These are phyloP conservation scores for Cisticola juncidis DNA, from an alignment of 2,113 vertebrate species.

Conservation along the genomic window DNA sequence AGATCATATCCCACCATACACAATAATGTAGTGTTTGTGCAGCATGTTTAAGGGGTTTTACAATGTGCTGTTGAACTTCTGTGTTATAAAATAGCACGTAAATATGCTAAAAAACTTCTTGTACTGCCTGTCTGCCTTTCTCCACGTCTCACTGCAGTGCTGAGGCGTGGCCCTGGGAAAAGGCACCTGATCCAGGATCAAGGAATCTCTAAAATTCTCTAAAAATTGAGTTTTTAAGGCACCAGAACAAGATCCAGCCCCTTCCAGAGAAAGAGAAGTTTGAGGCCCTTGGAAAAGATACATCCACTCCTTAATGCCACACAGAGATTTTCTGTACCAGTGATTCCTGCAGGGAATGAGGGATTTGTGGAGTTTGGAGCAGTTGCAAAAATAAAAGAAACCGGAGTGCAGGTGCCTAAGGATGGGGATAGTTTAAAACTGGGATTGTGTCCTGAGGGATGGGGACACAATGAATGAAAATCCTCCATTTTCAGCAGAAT, in stretches of 20 bases:
- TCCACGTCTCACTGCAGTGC: background rate
- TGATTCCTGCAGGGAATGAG: background rate
- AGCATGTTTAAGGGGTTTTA: background rate
- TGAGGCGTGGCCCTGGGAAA: background rate
- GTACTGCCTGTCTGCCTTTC: background rate
- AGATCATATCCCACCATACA: background rate
- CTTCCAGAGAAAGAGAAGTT: background rate
- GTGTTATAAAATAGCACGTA: background rate
- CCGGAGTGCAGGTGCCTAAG: rapidly evolving
- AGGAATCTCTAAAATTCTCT: background rate
- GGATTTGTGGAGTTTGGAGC: background rate
- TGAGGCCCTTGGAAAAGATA: background rate
- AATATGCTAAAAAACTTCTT: background rate
- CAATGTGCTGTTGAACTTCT: background rate
- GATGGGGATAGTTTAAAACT: rapidly evolving
- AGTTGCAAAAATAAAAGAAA: background rate
- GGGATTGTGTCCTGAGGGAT: background rate
- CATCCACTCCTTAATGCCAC: rapidly evolving
- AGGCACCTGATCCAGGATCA: background rate
- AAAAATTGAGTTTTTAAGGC: background rate
- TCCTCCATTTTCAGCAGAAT: background rate
- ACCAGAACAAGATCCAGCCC: background rate
- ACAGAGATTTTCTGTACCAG: background rate
- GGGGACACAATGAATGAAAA: too few relatives aligned
- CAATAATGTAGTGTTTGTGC: background rate